Evolutionary conservation across 2,113 vertebrate species (phyloP).

Genomic region (Megaleporinus macrocephalus): DNA sequence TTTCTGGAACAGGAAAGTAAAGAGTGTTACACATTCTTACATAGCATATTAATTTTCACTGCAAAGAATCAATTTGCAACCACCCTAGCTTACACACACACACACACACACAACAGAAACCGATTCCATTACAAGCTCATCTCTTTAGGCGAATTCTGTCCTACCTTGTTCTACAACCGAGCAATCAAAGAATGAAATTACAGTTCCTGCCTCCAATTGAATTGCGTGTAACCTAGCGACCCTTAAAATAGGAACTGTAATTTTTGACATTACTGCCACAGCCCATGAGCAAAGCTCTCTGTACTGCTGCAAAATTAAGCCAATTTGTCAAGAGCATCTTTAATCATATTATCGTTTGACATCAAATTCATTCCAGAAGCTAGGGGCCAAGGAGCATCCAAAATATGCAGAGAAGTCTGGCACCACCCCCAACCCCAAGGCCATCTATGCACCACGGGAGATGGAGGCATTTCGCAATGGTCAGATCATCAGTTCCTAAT

Average conservation of each 20-base stretch:
- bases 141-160: background rate
- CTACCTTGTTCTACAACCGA: background rate
- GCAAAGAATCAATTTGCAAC: background rate
- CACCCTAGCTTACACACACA: background rate
- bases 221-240: background rate
- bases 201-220: background rate
- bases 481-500: background rate
- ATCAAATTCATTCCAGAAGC: background rate
- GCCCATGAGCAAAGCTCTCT: background rate
- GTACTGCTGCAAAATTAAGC: background rate
- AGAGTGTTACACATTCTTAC: background rate
- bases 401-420: no score
- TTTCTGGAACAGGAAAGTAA: background rate
- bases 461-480: background rate
- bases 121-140: slow-evolving; percentile 3
- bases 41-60: background rate
- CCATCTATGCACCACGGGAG: background rate
- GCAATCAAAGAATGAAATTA: slow-evolving; percentile 1
- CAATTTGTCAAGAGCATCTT: background rate
- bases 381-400: background rate
- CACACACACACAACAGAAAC: background rate
- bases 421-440: background rate
- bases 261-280: background rate
- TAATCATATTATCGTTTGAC: background rate
- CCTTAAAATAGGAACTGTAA: background rate